Evolutionary conservation across 2,797 vertebrate genomes (phyloP), one percentile per base, ranked within the genome.

Genomic region (Holocentrus rufus): DNA sequence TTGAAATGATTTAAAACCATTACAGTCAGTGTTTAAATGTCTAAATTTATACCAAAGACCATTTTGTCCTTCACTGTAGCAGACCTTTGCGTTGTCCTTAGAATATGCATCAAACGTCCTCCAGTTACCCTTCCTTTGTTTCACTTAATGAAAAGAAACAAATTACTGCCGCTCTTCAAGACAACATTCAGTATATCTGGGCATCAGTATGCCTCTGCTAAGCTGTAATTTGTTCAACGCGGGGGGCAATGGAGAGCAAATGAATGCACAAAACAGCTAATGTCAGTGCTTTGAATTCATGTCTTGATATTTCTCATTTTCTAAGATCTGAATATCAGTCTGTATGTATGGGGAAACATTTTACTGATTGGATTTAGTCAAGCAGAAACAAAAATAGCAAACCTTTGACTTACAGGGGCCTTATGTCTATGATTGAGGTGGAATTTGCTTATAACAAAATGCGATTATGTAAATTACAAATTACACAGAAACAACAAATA

Each of bases 71-170:
- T 50, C 6, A 11, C 46, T 68, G 30, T 34, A 11, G 2, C 3
- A 59, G 62, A 47, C 69, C 50, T 69, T n/a, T 49, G 23, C 15
- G 59, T 6, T 36, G 36, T 44, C 55, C 55, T 13, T 25, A 27
- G 71, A 61, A 65, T 44, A 70, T 65, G 20, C 65, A 77, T 73
- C 49, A 49, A 8, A 2, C 69, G 74, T 50, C 69, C 54, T 85
- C 69, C 15, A 0, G 60, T 63, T 63, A 53, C 49, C 71, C 61
- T 72, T 58, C 11, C 7, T 74, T 22, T 58, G 34, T 58, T 55
- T 55, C 34, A 44, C 68, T 57, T 7, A 56, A 31, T 73, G 14
- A 7, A 58, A 44, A 67, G 4, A 50, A 17, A 34, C 55, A 39
- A 34, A 50, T 67, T 39, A 20, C 22, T n/a, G 15, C 17, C 60